phyloP scores from a whole-genome alignment of 2,888 invertebrate genomes.

The Dasysyrphus albostriatus region DNA sequence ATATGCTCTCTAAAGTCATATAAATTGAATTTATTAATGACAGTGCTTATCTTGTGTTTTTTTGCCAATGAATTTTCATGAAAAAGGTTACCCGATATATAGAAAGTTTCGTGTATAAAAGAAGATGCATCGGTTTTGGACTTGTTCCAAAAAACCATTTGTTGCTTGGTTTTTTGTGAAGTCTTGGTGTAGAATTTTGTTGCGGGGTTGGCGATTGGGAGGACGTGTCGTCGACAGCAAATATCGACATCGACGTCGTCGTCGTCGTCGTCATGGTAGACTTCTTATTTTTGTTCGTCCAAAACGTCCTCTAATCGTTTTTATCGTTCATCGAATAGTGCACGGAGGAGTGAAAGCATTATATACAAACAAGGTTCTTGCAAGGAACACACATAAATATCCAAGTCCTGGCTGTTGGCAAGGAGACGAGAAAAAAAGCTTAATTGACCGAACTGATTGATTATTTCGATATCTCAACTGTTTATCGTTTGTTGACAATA shows the following conservation, averaged over 20 bases:
- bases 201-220: neutral
- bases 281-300: constrained; percentile 48
- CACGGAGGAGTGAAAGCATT: constrained; percentile 7
- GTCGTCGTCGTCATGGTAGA: constrained; percentile 54
- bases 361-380: constrained; percentile 32
- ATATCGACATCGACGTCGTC: constrained; percentile 31
- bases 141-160: constrained; percentile 81
- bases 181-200: neutral
- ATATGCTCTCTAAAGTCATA: constrained; percentile 30
- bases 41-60: constrained; percentile 76
- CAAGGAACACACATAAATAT: constrained; percentile 30
- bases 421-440: constrained; percentile 45
- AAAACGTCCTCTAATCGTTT: constrained; percentile 70
- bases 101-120: constrained; percentile 12
- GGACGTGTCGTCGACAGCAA: constrained; percentile 49
- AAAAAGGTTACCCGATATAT: constrained; percentile 23
- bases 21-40: constrained; percentile 78
- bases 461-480: constrained; percentile 76
- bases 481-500: constrained; percentile 76
- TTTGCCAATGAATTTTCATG: constrained; percentile 52
- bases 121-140: constrained; percentile 78
- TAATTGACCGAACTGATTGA: constrained; percentile 76
- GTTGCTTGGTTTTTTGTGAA: constrained; percentile 78
- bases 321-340: constrained; percentile 65
- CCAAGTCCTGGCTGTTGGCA: neutral